Base-by-base conservation (phyloP, 2,888 invertebrate species). In the Pyrocoelia pectoralis region DNA sequence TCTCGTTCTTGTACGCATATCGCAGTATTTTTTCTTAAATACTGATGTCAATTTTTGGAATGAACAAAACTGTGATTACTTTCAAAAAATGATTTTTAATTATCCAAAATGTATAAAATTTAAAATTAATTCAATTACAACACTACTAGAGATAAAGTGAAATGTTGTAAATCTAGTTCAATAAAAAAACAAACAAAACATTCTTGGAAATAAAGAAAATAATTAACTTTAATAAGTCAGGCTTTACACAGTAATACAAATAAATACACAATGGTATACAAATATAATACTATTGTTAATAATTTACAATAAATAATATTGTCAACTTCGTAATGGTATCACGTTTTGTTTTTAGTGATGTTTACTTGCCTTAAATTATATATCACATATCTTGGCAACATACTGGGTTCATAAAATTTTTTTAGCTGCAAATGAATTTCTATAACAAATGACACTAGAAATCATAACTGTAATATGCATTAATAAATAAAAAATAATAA, bases 371-470 rank as follows among this genome's bases (percentile, higher is more conserved):
- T 71, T 73, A 72, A 66, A 66, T 65, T 68, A 65, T 68, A 79
- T 78, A 80, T 78, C 79, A 79, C 78, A 79, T 76, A 76, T 74
- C 76, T 79, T 78, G 78, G 78, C 79, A 79, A 79, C 77, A 73
- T 68, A 71, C 68, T 72, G 49, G 54, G 40, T 56, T 43, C 38
- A 48, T 13, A 18, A 33, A 50, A 56, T 1, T 6, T n/a, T n/a
- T n/a, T 13, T 40, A 56, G 50, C 41, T 50, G 56, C 56, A 24
- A 49, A 48, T 17, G 29, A 15, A 19, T 49, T 15, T 43, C 2
- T 46, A 46, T 14, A 15, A 43, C 28, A 10, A 55, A 33, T 33
- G 2, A 33, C 33, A 15, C 15, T 43, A 41, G 6, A 13, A 54
- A 54, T 15, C 9, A 41, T 24, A 24, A 6, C 3, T 24, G 24